Conservation (phyloP, 2,888 invertebrate genomes). For the Torymus aiolomorphi region DNA sequence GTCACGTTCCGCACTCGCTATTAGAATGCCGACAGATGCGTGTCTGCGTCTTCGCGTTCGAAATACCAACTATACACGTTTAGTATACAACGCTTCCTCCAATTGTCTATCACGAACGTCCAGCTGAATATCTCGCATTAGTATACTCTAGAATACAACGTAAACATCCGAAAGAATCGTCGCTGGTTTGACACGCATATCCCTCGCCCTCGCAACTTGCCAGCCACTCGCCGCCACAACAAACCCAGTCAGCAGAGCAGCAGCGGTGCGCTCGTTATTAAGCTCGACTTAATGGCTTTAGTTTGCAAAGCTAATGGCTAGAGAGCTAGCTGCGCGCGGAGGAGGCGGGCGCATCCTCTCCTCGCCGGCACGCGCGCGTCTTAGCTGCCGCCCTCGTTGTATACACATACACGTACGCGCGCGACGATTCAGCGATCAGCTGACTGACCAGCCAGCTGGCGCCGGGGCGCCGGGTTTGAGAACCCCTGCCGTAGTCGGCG, state of each 20-base stretch:
- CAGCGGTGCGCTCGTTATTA: background rate
- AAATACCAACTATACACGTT: too few relatives aligned
- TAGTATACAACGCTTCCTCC: too few relatives aligned
- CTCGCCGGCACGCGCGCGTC: background rate
- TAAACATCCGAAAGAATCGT: too few relatives aligned
- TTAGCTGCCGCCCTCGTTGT: background rate
- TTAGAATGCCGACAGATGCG: too few relatives aligned
- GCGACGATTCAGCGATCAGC: conserved; percentile 65
- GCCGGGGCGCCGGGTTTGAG: conserved; percentile 57
- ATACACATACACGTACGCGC: background rate
- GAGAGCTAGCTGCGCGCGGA: background rate
- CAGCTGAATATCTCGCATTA: too few relatives aligned
- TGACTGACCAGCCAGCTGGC: conserved; percentile 73
- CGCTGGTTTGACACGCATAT: too few relatives aligned
- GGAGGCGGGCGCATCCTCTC: background rate
- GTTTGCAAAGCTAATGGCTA: conserved; percentile 13
- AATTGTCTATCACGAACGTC: too few relatives aligned
- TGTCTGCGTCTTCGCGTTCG: too few relatives aligned
- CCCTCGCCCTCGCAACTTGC: too few relatives aligned
- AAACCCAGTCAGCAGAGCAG: background rate
- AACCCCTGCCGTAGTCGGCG: conserved; percentile 61
- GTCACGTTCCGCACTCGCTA: too few relatives aligned
- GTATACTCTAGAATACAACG: too few relatives aligned
- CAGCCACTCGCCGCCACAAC: too few relatives aligned
- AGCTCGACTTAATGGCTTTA: conserved; percentile 3